These are phyloP conservation scores for Strongylocentrotus purpuratus DNA, from an alignment of 35 echinoderm and acorn worm genomes.

Conservation along the genomic window DNA sequence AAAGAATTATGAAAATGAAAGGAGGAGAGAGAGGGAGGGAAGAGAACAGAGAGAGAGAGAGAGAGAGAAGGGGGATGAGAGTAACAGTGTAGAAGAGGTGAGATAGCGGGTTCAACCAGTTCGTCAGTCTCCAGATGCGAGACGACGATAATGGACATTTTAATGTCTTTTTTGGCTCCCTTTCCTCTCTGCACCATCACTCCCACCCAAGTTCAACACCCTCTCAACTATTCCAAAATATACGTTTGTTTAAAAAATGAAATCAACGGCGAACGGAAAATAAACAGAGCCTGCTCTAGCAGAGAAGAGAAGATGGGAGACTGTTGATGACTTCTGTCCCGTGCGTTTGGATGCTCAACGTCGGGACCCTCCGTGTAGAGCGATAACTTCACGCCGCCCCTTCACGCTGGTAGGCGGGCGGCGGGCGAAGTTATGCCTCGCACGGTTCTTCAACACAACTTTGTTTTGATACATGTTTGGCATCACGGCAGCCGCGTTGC, in stretches of 20 bases:
- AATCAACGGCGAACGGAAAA: conserved; percentile 37
- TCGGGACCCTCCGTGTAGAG: neutral
- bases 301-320: neutral
- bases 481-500: neutral
- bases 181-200: neutral
- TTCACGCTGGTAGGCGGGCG: neutral
- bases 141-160: conserved; percentile 24
- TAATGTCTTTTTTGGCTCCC: conserved; percentile 17
- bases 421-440: neutral
- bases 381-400: neutral
- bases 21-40: neutral
- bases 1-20: too few species aligned
- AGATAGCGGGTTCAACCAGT: neutral
- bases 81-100: neutral
- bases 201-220: conserved; percentile 20
- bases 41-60: neutral
- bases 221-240: conserved; percentile 4
- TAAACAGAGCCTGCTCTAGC: neutral
- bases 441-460: conserved; percentile 7
- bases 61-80: neutral
- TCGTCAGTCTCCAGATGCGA: neutral
- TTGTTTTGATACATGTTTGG: conserved; percentile 18
- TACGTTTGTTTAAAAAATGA: conserved; percentile 47
- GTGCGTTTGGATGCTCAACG: neutral
- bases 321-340: neutral